Evolutionary conservation across 2,888 invertebrate species (phyloP).

Genomic region (Yponomeuta malinellus): DNA sequence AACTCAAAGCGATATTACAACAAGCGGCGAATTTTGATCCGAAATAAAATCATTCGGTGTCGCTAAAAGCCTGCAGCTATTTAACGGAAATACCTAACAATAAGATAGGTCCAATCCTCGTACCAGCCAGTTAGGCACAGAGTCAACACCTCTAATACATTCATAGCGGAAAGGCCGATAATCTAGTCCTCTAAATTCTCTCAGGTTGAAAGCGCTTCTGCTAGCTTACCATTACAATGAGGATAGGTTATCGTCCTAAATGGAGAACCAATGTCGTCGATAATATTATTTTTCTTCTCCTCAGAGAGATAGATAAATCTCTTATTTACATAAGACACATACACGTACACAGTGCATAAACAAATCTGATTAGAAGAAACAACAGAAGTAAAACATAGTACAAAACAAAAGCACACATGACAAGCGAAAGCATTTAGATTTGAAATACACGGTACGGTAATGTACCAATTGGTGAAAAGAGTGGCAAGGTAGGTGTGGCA

Average conservation of each 20-base stretch:
- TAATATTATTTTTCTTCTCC: not conserved
- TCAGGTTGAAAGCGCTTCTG: not conserved
- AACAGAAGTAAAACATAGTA: too few species aligned
- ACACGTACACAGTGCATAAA: too few species aligned
- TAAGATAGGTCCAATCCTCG: not conserved
- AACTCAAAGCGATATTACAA: too few species aligned
- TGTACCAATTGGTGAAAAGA: too few species aligned
- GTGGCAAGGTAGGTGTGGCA: too few species aligned
- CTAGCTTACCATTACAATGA: conserved; percentile 7
- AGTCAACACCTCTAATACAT: not conserved
- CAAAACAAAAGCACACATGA: too few species aligned
- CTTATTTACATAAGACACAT: too few species aligned
- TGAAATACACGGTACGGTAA: too few species aligned
- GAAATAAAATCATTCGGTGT: not conserved
- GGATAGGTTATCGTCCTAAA: not conserved
- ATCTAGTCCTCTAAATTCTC: conserved; percentile 7
- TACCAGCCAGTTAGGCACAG: not conserved
- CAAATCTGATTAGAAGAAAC: too few species aligned
- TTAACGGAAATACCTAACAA: not conserved
- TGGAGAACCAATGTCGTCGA: not conserved
- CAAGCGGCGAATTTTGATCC: not conserved
- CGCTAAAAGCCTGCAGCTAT: too few species aligned
- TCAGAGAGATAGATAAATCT: too few species aligned
- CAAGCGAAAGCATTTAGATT: too few species aligned
- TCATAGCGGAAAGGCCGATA: conserved; percentile 3